Base-by-base conservation (phyloP, 2,888 invertebrate species). In the Sinotaia quadrata region DNA sequence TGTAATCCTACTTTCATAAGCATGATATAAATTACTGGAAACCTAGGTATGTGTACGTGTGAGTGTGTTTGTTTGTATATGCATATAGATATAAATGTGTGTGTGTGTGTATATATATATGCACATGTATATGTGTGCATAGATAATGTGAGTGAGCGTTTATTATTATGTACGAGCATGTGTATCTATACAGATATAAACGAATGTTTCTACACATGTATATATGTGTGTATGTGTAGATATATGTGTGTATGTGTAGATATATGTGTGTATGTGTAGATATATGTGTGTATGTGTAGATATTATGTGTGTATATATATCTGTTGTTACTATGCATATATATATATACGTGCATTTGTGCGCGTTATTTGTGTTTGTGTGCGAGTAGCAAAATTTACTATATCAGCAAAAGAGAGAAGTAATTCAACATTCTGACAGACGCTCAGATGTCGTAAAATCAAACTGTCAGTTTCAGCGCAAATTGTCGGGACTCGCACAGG, bases 21-120 rank as follows among this genome's bases (percentile, higher is more conserved):
- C n/a, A n/a, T n/a, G n/a, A n/a, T n/a, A n/a, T n/a, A n/a, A n/a
- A n/a, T n/a, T n/a, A n/a, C 41, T 33, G 56, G n/a, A 34, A 33
- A 31, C 31, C 33, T 56, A 21, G 34, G 33, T 57, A 24, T 57
- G 33, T 36, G 33, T 36, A 8, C 21, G 3, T 36, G 21, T 36
- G 57, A 15, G 37, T 21, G 57, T 21, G 7, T 36, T 24, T n/a
- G 21, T 21, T 21, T 21, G 21, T 36, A 24, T 57, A 34, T 36
- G 34, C n/a, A n/a, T 31, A n/a, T 54, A n/a, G 31, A 34, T 31
- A n/a, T 54, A n/a, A 18, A n/a, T 54, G 31, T 31, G 29, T 54
- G 54, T 54, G 54, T 54, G 54, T 31, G 31, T 54, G 54, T 31
- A n/a, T 10, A 15, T 31, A 7, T 54, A 34, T 54, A 34, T 54